Evolutionary conservation across 64 coral and sea anemone genomes (phyloP).

Genomic region (Anthopleura sola): DNA sequence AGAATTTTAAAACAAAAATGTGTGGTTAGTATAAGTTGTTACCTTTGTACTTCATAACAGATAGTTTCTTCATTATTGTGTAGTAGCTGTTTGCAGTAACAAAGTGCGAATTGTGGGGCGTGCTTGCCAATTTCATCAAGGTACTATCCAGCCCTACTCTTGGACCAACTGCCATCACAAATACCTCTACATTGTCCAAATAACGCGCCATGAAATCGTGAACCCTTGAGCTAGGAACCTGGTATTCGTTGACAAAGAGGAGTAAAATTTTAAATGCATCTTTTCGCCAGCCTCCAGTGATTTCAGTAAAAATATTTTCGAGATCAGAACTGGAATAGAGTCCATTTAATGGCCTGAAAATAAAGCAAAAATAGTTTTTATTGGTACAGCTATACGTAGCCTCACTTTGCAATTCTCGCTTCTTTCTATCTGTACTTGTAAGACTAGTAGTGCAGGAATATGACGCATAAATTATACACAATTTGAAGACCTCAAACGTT

Average conservation of each 20-base stretch:
- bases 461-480: too few relatives aligned
- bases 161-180: not conserved
- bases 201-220: not conserved
- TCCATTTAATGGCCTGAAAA: not conserved
- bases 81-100: not conserved
- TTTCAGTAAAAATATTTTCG: not conserved
- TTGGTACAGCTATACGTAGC: too few relatives aligned
- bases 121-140: not conserved
- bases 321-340: not conserved
- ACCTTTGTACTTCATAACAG: not conserved
- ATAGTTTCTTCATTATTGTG: not conserved
- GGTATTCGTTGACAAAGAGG: not conserved
- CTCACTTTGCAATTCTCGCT: too few relatives aligned
- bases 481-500: too few relatives aligned
- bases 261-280: not conserved
- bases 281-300: not conserved
- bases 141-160: not conserved
- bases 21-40: not conserved
- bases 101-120: not conserved
- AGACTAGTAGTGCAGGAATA: too few relatives aligned
- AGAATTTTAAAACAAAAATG: too few relatives aligned
- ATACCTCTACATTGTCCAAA: not conserved
- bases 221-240: not conserved
- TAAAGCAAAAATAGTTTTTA: not conserved
- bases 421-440: too few relatives aligned